These are phyloP conservation scores for Synodontis membranacea DNA, from an alignment of 2,113 vertebrate species.

Conservation along the genomic window DNA sequence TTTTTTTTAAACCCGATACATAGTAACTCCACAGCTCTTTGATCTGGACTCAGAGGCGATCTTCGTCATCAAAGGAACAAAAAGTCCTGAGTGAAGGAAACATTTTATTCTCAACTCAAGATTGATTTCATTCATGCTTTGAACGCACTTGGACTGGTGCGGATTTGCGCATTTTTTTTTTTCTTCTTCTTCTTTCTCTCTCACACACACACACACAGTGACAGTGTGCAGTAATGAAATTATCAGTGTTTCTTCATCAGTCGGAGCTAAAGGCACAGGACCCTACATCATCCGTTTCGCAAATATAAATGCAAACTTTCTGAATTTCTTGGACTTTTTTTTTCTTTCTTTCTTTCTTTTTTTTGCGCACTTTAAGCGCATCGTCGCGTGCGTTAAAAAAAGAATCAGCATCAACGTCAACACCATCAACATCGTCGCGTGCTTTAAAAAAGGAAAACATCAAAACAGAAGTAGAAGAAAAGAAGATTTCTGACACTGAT, in stretches of 20 bases:
- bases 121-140: not conserved
- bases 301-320: not conserved
- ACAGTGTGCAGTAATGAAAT: constrained; percentile 29
- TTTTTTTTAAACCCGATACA: not conserved
- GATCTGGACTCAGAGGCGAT: not conserved
- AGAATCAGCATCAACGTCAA: not conserved
- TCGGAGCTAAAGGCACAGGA: constrained; percentile 15
- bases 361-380: constrained; percentile 15
- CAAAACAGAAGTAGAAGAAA: not conserved
- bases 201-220: no score
- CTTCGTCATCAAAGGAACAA: not conserved
- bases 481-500: constrained; percentile 35
- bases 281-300: not conserved
- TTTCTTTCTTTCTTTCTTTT: not conserved
- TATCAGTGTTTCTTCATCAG: constrained; percentile 42
- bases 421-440: not conserved
- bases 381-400: not conserved
- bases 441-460: not conserved
- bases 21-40: not conserved
- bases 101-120: not conserved
- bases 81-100: not conserved
- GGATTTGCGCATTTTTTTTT: not conserved
- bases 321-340: not conserved
- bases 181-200: not conserved
- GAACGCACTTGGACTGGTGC: not conserved